phyloP scores from a whole-genome alignment of 30 jellyfish, hydroid and myxozoan genomes.

The Sanderia malayensis region DNA sequence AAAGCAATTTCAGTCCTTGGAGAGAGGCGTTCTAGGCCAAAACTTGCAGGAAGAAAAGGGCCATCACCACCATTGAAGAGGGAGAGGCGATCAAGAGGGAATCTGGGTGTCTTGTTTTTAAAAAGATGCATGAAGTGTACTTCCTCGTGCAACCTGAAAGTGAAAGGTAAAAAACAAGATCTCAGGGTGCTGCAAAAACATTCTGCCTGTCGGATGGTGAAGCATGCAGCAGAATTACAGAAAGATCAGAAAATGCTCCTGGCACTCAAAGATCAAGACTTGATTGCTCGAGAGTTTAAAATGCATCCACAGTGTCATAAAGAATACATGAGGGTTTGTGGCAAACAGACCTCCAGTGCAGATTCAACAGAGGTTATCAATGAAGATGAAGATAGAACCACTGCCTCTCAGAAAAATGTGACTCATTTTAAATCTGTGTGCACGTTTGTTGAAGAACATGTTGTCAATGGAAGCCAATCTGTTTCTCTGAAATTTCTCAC shows the following conservation, averaged over 20 bases:
- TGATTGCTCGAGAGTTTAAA: conserved; percentile 1
- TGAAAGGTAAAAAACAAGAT: conserved; percentile 27
- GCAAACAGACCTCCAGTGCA: conserved; percentile 1
- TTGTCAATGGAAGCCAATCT: conserved; percentile 38
- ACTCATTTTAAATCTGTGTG: conserved; percentile 38
- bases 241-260: conserved; percentile 29
- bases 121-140: conserved; percentile 37
- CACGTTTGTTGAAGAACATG: conserved; percentile 34
- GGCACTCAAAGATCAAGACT: conserved; percentile 3
- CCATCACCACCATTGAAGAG: not conserved
- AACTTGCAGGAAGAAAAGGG: conserved; percentile 9
- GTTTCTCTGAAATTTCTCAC: not conserved
- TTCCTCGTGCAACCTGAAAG: conserved; percentile 19
- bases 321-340: not conserved
- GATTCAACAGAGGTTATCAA: not conserved
- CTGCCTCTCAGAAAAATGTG: conserved; percentile 1
- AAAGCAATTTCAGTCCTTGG: conserved; percentile 24
- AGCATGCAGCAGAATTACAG: conserved; percentile 34
- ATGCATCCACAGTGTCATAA: not conserved
- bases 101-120: conserved; percentile 14
- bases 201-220: conserved; percentile 30
- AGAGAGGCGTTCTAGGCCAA: conserved; percentile 21
- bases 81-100: conserved; percentile 8
- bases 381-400: not conserved
- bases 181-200: conserved; percentile 21